A percentile compares a stretch with the other conserved stretches of the same genome.
These are phyloP conservation scores for Agrotis ipsilon DNA, from an alignment of 2,888 invertebrate species.

Conservation along the genomic window DNA sequence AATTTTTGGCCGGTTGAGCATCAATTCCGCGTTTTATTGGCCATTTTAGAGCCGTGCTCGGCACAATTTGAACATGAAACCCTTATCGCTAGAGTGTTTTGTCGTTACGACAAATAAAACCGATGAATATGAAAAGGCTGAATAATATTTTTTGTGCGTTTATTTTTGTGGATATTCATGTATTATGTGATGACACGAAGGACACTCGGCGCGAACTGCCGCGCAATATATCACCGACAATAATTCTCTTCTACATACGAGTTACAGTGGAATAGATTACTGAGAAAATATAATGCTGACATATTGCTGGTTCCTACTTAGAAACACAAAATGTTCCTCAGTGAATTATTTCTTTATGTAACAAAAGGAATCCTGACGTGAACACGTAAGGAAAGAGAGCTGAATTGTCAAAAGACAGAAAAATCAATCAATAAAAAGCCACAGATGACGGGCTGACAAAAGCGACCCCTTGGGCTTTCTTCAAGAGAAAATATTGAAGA, in stretches of 20 bases:
- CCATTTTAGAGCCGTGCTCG: constrained; percentile 66
- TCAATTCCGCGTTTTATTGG: constrained; percentile 73
- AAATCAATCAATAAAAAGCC: constrained; percentile 54
- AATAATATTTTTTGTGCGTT: constrained; percentile 58
- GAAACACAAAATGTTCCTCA: constrained; percentile 12
- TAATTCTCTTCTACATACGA: constrained; percentile 39
- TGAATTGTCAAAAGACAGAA: constrained; percentile 44
- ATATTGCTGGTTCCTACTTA: constrained; percentile 37
- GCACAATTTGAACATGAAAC: constrained; percentile 67
- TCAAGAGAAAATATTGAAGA: constrained; percentile 32
- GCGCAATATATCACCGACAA: constrained; percentile 38
- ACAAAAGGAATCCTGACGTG: constrained; percentile 27
- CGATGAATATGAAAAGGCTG: constrained; percentile 64
- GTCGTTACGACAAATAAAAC: constrained; percentile 69
- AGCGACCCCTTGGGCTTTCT: constrained; percentile 32
- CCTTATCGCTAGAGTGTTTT: constrained; percentile 67
- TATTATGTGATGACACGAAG: constrained; percentile 55
- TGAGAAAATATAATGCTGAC: constrained; percentile 46
- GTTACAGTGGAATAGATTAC: constrained; percentile 38
- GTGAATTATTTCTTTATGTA: constrained; percentile 23
- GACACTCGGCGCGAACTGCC: constrained; percentile 40
- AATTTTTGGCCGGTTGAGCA: constrained; percentile 77
- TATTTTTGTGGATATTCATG: constrained; percentile 55
- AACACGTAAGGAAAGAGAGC: constrained; percentile 34
- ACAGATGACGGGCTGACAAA: constrained; percentile 41